A percentile compares a stretch with the other conserved stretches of the same genome.
phyloP scores from a whole-genome alignment of 2,888 invertebrate species.

The Halictus ligatus region DNA sequence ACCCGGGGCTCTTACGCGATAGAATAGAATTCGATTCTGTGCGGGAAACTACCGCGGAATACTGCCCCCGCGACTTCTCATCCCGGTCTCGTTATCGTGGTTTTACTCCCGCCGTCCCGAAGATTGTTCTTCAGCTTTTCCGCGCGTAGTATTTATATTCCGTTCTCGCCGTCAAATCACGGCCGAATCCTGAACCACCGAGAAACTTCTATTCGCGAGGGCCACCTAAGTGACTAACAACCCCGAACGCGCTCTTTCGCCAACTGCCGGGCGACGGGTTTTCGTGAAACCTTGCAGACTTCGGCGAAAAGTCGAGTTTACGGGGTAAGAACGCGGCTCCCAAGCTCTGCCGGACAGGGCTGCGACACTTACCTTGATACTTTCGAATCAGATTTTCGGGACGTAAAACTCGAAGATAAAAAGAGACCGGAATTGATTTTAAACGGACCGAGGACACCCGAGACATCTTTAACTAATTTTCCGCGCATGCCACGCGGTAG shows the following conservation, averaged over 20 bases:
- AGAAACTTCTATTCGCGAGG: background rate
- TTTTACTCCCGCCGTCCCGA: background rate
- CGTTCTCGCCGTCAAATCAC: background rate
- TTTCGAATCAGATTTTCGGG: background rate
- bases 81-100: background rate
- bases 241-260: background rate
- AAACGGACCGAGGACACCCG: background rate
- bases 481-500: too few relatives aligned
- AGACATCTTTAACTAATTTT: too few relatives aligned
- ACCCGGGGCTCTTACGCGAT: background rate
- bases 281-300: background rate
- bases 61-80: background rate
- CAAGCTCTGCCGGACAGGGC: background rate
- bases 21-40: conserved; percentile 4
- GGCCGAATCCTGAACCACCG: background rate
- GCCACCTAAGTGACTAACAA: background rate
- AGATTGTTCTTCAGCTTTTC: background rate
- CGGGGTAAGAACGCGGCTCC: background rate
- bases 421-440: background rate
- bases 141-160: background rate
- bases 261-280: background rate
- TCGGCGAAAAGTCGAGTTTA: background rate
- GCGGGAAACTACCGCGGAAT: conserved; percentile 14
- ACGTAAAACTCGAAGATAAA: background rate
- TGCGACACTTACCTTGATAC: background rate